A percentile compares a stretch with the other conserved stretches of the same genome.
phyloP scores from a whole-genome alignment of 2,113 vertebrate genomes.

The Catharus minimus region DNA sequence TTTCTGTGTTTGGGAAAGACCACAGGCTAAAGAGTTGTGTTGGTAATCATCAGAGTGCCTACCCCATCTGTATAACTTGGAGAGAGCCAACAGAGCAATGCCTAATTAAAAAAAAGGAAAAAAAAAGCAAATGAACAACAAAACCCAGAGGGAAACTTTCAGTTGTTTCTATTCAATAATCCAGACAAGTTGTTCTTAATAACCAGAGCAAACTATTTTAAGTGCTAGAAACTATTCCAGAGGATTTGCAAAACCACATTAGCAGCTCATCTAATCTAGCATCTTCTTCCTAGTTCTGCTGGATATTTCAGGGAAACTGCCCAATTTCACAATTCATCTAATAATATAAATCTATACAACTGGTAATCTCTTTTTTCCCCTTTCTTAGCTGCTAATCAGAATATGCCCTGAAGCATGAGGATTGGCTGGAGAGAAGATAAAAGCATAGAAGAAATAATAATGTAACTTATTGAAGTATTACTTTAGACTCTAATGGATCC shows the following conservation, averaged over 20 bases:
- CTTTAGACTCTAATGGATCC: constrained; percentile 57
- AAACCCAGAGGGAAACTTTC: not conserved
- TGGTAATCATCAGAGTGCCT: not conserved
- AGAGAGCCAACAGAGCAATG: not conserved
- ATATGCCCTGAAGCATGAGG: constrained; percentile 54
- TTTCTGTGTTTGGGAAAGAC: not conserved
- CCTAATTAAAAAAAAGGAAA: not conserved
- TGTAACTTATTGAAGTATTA: constrained; percentile 48
- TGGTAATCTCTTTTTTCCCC: constrained; percentile 20
- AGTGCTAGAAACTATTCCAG: constrained; percentile 23
- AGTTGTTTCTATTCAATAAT: not conserved
- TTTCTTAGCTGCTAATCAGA: constrained; percentile 58
- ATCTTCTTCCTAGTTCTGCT: constrained; percentile 15
- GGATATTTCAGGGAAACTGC: constrained; percentile 41
- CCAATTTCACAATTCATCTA: constrained; percentile 47
- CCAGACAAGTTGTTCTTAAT: not conserved
- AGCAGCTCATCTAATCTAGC: not conserved
- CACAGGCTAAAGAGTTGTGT: not conserved
- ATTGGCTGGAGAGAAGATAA: constrained; percentile 57
- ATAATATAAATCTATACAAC: constrained; percentile 42
- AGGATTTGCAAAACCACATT: constrained; percentile 13
- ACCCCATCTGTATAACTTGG: not conserved
- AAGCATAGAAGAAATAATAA: constrained; percentile 54
- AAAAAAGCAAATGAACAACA: not conserved
- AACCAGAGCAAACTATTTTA: not conserved